Base-by-base conservation (phyloP, 1,140 invertebrate genomes). In the Microplitis mediator region DNA sequence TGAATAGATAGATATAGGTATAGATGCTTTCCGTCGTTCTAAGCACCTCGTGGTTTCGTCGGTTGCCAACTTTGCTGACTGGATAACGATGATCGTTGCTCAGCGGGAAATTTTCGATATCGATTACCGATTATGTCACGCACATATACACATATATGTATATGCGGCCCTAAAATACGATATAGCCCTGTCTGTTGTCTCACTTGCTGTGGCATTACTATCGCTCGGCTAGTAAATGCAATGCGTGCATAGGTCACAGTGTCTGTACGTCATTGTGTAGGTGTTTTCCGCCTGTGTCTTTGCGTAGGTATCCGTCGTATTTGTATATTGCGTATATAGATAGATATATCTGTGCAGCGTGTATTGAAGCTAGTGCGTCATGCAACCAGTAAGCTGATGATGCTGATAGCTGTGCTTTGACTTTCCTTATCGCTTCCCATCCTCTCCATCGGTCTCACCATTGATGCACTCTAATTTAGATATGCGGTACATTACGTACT, bases 11-110 rank as follows among this genome's bases (percentile, higher is more conserved):
- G 8, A 45, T 45, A 45, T 45, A 45, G 6, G 6, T 11, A 16
- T 39, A 45, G 35, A 50, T 54, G 63, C 51, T 71, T 71, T 52
- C 50, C 50, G 62, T 65, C 50, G 61, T 71, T 66, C 63, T 65
- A 71, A 67, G 65, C 65, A 31, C 51, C 52, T 52, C 45, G 65
- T 36, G 32, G 62, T 71, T 51, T 63, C 61, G 61, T 71, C 61
- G 69, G 69, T 61, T 71, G 70, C 62, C 61, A 71, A 71, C 70
- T 71, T 58, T 36, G 50, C 70, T 65, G 62, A 71, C 62, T 63
- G 70, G 45, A 51, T 71, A 65, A 71, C 70, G 62, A 64, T 56
- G 62, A 71, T 71, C 70, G 52, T 71, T 65, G 61, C 62, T 71
- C 62, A 71, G 62, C 62, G 62, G 34, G 50, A 64, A 54, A 71